Evolutionary conservation across 2,113 vertebrate genomes (phyloP), one percentile per base, ranked within the genome.

Genomic region (Oxyura jamaicensis): DNA sequence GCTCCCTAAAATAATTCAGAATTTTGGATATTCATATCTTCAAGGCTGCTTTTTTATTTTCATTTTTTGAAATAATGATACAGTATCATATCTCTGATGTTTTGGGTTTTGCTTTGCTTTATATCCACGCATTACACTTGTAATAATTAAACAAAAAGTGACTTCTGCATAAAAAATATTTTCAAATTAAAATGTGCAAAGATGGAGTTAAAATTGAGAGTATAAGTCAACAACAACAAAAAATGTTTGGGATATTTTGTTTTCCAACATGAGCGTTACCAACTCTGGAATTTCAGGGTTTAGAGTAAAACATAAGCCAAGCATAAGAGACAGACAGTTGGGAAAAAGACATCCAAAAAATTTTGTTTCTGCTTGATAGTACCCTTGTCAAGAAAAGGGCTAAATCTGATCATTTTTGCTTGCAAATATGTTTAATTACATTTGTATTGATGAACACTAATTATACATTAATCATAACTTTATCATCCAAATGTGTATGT

Each of bases 41-140:
- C 17, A 84, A 41, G 11, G 52, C 52, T 52, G 50, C 48, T 50
- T 50, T 23, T 22, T 50, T 25, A 7, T 13, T 50, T 22, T 13
- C 13, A 23, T 15, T n/a, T 78, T 74, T 67, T 68, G 1, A 76
- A 66, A 48, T 33, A 58, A 52, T 55, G 16, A 42, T 42, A 10
- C 36, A 15, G 28, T 69, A 53, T 10, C 2, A 1, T 44, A 41
- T 35, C 13, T 52, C 14, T 4, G 42, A 19, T 79, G 6, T 13
- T 76, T 83, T 9, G 17, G 18, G 26, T 42, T 42, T 74, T 21
- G 14, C 31, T 39, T 73, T 36, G 6, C 36, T 94, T 62, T 52
- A 25, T 58, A 25, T 21, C 12, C 3, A 42, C 0, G 0, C 56
- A 28, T 46, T 75, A 52, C 0, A 10, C 26, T 44, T 42, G 12